Evolutionary conservation across 2,113 vertebrate species (phyloP).

Genomic region (Callopanchax toddi): DNA sequence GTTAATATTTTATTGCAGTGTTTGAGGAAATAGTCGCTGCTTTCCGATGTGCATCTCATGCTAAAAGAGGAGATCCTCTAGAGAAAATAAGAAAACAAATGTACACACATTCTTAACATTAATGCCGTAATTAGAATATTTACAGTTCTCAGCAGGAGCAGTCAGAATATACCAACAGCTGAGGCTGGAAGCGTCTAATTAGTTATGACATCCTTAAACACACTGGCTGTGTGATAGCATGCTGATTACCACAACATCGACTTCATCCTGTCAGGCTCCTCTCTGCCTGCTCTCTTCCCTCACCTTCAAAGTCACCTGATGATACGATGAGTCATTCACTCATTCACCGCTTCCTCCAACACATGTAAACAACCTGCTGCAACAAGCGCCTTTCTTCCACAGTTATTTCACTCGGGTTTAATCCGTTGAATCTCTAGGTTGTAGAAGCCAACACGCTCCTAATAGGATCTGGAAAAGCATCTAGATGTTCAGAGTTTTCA

Average conservation of each 20-base stretch:
- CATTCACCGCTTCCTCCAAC: constrained; percentile 12
- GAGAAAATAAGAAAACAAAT: no score
- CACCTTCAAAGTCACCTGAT: constrained; percentile 39
- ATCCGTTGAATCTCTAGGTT: constrained; percentile 36
- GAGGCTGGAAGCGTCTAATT: constrained; percentile 53
- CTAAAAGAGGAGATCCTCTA: not conserved
- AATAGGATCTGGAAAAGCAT: constrained; percentile 52
- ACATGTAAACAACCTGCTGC: constrained; percentile 22
- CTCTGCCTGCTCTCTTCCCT: constrained; percentile 15
- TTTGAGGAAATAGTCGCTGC: not conserved
- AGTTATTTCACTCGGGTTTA: constrained; percentile 42
- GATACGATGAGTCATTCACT: constrained; percentile 38
- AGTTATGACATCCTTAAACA: constrained; percentile 46
- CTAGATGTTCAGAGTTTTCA: constrained; percentile 35
- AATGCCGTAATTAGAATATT: constrained; percentile 42
- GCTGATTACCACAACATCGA: constrained; percentile 39
- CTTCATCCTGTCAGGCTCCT: not conserved
- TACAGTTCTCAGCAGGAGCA: constrained; percentile 31
- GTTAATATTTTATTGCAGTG: constrained; percentile 25
- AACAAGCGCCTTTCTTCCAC: constrained; percentile 7
- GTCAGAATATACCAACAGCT: constrained; percentile 32
- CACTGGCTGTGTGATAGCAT: constrained; percentile 25
- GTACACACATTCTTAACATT: constrained; percentile 7
- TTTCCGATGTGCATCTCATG: no score
- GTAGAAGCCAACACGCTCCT: constrained; percentile 17